Conservation (phyloP, 2,797 vertebrate genomes). For the Rhinichthys osculus region DNA sequence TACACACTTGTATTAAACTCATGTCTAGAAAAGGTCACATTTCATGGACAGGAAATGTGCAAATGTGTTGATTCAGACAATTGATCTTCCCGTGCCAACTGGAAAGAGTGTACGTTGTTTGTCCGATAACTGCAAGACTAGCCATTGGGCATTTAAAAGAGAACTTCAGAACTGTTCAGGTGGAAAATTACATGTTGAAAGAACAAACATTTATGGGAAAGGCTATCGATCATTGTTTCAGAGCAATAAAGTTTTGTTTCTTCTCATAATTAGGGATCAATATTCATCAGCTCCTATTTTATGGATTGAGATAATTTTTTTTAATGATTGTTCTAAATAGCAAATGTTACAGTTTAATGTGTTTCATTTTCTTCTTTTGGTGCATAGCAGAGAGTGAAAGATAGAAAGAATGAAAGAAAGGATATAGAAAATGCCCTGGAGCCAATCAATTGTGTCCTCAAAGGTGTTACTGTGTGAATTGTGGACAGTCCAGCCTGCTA, state of each 20-base stretch:
- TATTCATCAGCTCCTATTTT: conserved; percentile 27
- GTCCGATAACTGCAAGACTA: conserved; percentile 44
- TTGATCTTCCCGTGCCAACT: conserved; percentile 26
- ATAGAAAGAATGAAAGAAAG: neutral
- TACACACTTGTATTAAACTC: neutral
- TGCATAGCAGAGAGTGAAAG: neutral
- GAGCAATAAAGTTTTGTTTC: conserved; percentile 30
- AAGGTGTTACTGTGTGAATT: conserved; percentile 42
- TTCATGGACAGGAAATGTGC: conserved; percentile 21
- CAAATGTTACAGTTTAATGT: conserved; percentile 7
- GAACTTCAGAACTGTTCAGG: conserved; percentile 33
- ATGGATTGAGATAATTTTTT: neutral
- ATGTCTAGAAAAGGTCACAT: conserved; percentile 23
- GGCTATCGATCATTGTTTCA: conserved; percentile 44
- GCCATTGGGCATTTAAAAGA: conserved; percentile 41
- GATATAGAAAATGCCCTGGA: conserved; percentile 20
- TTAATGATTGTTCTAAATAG: neutral
- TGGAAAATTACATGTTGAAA: conserved; percentile 50
- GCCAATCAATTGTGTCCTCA: conserved; percentile 34
- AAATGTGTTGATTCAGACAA: conserved; percentile 47
- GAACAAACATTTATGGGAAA: conserved; percentile 35
- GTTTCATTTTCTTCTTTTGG: conserved; percentile 23
- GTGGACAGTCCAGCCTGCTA: conserved; percentile 28
- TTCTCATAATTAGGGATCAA: conserved; percentile 19
- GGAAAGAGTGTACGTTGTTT: conserved; percentile 38